Base-by-base conservation (phyloP, 2,888 invertebrate species). In the Ernsta delagoae region DNA sequence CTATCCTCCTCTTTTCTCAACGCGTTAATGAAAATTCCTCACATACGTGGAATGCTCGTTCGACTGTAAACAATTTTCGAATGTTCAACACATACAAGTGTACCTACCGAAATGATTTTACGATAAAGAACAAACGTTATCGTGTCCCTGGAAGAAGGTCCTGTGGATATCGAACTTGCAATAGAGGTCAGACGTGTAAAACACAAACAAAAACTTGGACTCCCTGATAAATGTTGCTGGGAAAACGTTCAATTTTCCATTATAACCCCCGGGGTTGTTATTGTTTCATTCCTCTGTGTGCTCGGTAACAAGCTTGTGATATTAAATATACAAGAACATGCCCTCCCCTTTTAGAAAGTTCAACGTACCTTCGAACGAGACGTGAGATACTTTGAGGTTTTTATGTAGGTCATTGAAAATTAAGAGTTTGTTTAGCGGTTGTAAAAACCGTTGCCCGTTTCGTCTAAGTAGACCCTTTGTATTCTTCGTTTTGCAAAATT, bases 1-100 rank as follows among this genome's bases (percentile, higher is more conserved):
- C 61, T 12, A 56, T 8, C 34, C 12, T 9, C 34, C 4, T 31
- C 60, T n/a, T 45, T 60, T 60, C 43, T 54, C 41, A 56, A 56
- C 41, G 56, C 43, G 4, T 24, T 39, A 50, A 34, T 57, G 48
- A 39, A 36, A 48, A 36, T 65, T 59, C 56, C 65, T 7, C 48
- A 34, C 57, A 45, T 34, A 34, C 31, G 5, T 39, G 7, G 50
- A 65, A 45, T 48, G 0, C 11, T 56, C 24, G 12, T n/a, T 48
- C 48, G 4, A 39, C 9, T 12, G 36, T 60, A 48, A 61, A 34
- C 48, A 31, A 5, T 48, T 48, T 48, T 16, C 16, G 16, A 16
- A 16, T 16, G 2, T 8, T 5, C 1, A 8, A 16, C 12, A 16
- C 16, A 50, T 8, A 50, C 4, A 12, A 5, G 45, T 48, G 4